phyloP scores from a whole-genome alignment of 1,140 invertebrate species.

The Drosophila auraria region DNA sequence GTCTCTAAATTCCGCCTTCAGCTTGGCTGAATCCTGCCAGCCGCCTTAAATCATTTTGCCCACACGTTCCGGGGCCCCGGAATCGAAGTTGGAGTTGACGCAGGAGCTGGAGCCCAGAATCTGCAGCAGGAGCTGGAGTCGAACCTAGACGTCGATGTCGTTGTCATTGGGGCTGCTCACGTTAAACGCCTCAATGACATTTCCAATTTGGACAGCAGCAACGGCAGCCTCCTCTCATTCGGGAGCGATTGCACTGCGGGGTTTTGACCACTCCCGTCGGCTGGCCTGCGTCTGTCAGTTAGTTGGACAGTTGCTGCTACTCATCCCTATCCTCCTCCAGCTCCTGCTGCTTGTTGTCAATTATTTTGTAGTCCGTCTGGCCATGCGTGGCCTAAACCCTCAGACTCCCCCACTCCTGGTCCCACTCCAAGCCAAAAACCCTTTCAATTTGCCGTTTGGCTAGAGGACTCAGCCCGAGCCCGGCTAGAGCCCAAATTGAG shows the following conservation, averaged over 20 bases:
- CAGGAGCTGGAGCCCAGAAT: background rate
- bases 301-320: slow-evolving; percentile 42
- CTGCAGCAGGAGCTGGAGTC: background rate
- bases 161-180: slow-evolving; percentile 60
- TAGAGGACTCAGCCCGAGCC: slow-evolving; percentile 57
- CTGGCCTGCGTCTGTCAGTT: slow-evolving; percentile 66
- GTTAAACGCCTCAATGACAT: slow-evolving; percentile 84
- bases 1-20: slow-evolving; percentile 36
- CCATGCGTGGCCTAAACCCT: slow-evolving; percentile 55
- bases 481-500: slow-evolving; percentile 62
- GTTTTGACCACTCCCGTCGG: slow-evolving; percentile 69
- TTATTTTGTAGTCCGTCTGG: slow-evolving; percentile 67
- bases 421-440: slow-evolving; percentile 44
- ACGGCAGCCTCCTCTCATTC: slow-evolving; percentile 25
- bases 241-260: slow-evolving; percentile 36
- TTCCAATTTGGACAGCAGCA: slow-evolving; percentile 76
- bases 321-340: slow-evolving; percentile 15
- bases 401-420: slow-evolving; percentile 32
- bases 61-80: slow-evolving; percentile 16
- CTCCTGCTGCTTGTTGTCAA: slow-evolving; percentile 58
- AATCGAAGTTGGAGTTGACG: slow-evolving; percentile 13
- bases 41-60: slow-evolving; percentile 48
- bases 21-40: slow-evolving; percentile 36
- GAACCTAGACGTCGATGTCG: slow-evolving; percentile 54
- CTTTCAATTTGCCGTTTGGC: slow-evolving; percentile 76